Evolutionary conservation across 1,140 invertebrate genomes (phyloP).

Genomic region (Mamestra configurata): DNA sequence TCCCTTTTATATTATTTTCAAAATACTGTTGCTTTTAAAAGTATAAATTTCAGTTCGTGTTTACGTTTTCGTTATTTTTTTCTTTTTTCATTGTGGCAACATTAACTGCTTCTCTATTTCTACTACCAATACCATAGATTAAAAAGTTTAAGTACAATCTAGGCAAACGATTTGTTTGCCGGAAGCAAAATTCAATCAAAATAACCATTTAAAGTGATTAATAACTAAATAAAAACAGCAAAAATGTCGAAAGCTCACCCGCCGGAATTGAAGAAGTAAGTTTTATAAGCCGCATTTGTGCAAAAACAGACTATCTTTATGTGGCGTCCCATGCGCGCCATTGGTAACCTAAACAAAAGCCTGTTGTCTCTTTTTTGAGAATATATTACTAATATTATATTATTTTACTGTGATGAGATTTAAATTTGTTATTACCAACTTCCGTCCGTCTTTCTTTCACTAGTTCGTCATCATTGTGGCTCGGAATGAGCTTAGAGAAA

Average conservation of each 20-base stretch:
- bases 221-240: conserved; percentile 41
- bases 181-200: conserved; percentile 5
- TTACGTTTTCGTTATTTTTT: neutral
- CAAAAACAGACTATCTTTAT: neutral
- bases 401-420: neutral
- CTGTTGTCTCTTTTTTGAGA: neutral
- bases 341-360: conserved; percentile 50
- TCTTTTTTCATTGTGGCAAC: neutral
- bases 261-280: conserved; percentile 95
- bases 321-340: conserved; percentile 48
- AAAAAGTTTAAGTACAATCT: too few relatives aligned
- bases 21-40: too few relatives aligned
- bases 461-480: too few relatives aligned
- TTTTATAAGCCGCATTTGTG: conserved; percentile 48
- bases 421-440: too few relatives aligned
- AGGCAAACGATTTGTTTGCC: neutral
- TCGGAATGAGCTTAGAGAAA: too few relatives aligned
- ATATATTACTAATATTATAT: neutral
- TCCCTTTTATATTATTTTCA: too few relatives aligned
- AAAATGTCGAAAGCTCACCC: conserved; percentile 96
- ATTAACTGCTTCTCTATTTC: neutral
- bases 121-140: too few relatives aligned
- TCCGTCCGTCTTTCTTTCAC: too few relatives aligned
- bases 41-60: too few relatives aligned
- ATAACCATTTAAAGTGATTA: neutral